Base-by-base conservation (phyloP, 2,113 vertebrate species). In the Dipodomys stephensi region DNA sequence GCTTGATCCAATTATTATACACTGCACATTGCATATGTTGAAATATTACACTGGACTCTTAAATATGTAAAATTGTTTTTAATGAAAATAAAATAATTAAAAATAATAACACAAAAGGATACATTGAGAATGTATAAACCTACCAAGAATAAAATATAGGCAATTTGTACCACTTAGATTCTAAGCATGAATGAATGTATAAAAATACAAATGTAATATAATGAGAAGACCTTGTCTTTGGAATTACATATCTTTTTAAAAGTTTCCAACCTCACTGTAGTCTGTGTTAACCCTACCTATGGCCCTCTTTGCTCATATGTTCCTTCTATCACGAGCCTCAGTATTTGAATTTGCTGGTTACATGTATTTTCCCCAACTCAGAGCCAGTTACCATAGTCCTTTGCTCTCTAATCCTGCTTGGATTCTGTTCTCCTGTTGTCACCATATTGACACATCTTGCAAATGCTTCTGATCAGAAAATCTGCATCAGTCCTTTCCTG, bases 61-160 rank as follows among this genome's bases (percentile, higher is more conserved):
- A 74, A 30, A 87, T 44, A 23, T 10, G 10, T 64, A 46, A 18
- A 46, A 46, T 64, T 64, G 44, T 11, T 57, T 15, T 86, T 6
- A 39, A 86, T 53, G 60, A 62, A 60, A 60, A 60, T 60, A 60
- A 57, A 30, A 22, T 44, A 74, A 18, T 19, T 28, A 60, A 73
- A 30, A 35, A 39, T 76, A 79, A 77, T 53, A 57, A 28, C 2
- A 73, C 35, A 73, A 88, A 90, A 94, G 10, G 18, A 69, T 69
- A 86, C 13, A 79, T 60, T 92, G 7, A 80, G 62, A 94, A 65
- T 57, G 6, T n/a, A 53, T 76, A 90, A 82, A 68, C 20, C 67
- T 67, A 87, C 39, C 3, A 27, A 81, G 85, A 86, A 53, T 68
- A 85, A 82, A 96, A 73, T 69, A 2, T 72, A 87, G 44, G 6